phyloP scores from a whole-genome alignment of 2,113 vertebrate species.

The Picathartes gymnocephalus region DNA sequence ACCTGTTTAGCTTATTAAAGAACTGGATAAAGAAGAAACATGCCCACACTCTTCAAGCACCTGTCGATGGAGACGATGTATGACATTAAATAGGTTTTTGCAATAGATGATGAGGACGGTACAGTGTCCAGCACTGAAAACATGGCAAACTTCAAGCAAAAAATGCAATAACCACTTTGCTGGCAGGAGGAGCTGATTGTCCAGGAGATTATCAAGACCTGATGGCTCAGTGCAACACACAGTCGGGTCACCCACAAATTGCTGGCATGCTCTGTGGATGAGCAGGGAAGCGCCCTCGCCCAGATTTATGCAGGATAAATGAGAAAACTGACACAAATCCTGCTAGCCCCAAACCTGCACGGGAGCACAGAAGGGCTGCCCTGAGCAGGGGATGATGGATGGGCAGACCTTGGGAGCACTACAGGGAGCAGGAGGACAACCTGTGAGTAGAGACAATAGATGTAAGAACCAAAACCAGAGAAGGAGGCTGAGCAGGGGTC shows the following conservation, averaged over 20 bases:
- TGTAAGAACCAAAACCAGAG: neutral
- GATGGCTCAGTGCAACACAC: rapidly evolving
- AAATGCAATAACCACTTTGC: neutral
- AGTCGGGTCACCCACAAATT: neutral
- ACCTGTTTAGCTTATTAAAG: neutral
- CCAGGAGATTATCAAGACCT: neutral
- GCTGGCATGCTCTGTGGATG: neutral
- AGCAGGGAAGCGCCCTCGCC: neutral
- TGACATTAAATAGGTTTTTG: neutral
- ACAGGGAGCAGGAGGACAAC: neutral
- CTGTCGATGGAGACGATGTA: neutral
- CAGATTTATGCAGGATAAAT: neutral
- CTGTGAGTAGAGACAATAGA: neutral
- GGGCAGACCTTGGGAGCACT: neutral
- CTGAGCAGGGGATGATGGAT: neutral
- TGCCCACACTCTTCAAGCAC: neutral
- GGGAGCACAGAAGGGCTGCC: neutral
- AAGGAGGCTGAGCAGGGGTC: neutral
- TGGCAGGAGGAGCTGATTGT: neutral
- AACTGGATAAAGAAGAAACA: neutral
- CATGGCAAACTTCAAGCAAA: neutral
- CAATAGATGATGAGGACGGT: neutral
- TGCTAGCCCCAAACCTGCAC: neutral
- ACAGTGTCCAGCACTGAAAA: neutral
- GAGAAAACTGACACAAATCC: neutral